phyloP scores from a whole-genome alignment of 2,113 vertebrate species.

The Planiliza haematocheilus region DNA sequence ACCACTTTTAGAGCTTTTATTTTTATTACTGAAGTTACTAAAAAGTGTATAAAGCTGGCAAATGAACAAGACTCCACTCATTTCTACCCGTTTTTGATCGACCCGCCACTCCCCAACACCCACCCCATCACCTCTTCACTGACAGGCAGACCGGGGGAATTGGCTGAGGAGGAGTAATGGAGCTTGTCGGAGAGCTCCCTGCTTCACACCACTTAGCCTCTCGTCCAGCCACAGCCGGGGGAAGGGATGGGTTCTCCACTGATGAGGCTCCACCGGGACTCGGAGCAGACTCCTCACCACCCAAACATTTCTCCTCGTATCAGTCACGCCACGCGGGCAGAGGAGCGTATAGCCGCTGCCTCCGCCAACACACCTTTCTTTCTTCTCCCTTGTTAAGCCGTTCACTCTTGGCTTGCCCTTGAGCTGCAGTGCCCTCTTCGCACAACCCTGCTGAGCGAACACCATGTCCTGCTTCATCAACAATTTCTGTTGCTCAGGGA shows the following conservation, averaged over 20 bases:
- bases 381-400: slow-evolving; percentile 48
- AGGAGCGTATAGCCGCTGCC: slow-evolving; percentile 52
- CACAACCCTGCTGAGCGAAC: slow-evolving; percentile 71
- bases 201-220: slow-evolving; percentile 84
- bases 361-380: slow-evolving; percentile 10
- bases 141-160: slow-evolving; percentile 75
- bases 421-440: slow-evolving; percentile 49
- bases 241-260: slow-evolving; percentile 47
- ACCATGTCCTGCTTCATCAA: slow-evolving; percentile 66
- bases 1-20: slow-evolving; percentile 25
- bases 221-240: slow-evolving; percentile 48
- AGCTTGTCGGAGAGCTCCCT: slow-evolving; percentile 78
- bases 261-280: slow-evolving; percentile 75
- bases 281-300: slow-evolving; percentile 72
- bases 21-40: slow-evolving; percentile 28
- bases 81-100: slow-evolving; percentile 49
- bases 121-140: slow-evolving; percentile 70
- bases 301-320: slow-evolving; percentile 85
- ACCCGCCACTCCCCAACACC: slow-evolving; percentile 47
- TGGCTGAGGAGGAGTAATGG: slow-evolving; percentile 79
- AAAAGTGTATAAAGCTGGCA: slow-evolving; percentile 15
- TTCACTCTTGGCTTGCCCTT: slow-evolving; percentile 25
- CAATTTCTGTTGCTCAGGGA: slow-evolving; percentile 65
- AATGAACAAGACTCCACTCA: slow-evolving; percentile 38
- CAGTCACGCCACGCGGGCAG: slow-evolving; percentile 74